These are phyloP conservation scores for Pollenia angustigena DNA, from an alignment of 2,888 invertebrate species.

Conservation along the genomic window DNA sequence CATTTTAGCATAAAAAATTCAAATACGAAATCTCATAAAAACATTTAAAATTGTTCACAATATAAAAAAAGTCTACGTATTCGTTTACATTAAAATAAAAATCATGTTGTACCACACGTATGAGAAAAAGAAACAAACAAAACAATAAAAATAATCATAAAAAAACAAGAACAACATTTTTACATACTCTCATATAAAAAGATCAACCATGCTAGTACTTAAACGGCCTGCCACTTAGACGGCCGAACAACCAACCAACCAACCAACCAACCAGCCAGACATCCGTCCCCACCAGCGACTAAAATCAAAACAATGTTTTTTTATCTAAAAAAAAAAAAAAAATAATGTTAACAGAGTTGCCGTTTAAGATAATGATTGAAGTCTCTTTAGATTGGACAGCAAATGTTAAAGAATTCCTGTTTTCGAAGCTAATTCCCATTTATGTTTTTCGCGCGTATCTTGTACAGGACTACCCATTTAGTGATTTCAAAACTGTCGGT, in stretches of 20 bases:
- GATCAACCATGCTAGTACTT: constrained; percentile 22
- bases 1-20: constrained; percentile 45
- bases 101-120: neutral
- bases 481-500: no score
- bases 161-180: constrained; percentile 12
- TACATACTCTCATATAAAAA: neutral
- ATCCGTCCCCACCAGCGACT: neutral
- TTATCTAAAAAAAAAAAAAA: neutral
- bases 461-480: no score
- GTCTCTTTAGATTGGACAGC: no score
- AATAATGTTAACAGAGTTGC: neutral
- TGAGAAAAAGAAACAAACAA: constrained; percentile 20
- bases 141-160: constrained; percentile 12
- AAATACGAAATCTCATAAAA: constrained; percentile 21
- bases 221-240: constrained; percentile 34
- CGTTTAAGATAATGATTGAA: neutral
- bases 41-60: constrained; percentile 1
- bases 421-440: no score
- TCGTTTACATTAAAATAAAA: constrained; percentile 19
- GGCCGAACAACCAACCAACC: constrained; percentile 34
- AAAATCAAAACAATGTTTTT: constrained; percentile 11
- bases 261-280: constrained; percentile 27
- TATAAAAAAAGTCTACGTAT: constrained; percentile 12
- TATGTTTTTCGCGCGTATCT: no score
- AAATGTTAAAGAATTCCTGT: no score